Percentiles rank a stretch among this genome's conserved stretches.
These are phyloP conservation scores for Lethrus apterus DNA, from an alignment of 1,140 invertebrate species.

Conservation along the genomic window DNA sequence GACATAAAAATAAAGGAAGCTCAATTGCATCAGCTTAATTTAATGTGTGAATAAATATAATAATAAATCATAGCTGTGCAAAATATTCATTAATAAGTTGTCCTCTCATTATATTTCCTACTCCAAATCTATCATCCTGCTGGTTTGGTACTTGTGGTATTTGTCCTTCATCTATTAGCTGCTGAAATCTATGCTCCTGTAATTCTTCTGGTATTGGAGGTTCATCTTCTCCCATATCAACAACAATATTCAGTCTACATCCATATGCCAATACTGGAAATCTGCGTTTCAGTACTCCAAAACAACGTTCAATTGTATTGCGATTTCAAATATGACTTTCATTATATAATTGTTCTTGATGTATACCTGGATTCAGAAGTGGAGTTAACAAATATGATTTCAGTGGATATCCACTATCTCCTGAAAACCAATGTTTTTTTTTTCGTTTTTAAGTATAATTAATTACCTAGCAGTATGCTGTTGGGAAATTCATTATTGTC, in stretches of 20 bases:
- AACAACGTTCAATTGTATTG: conserved; percentile 5
- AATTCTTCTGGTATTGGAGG: too few relatives aligned
- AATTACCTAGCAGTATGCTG: conserved; percentile 2
- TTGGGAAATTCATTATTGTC: conserved; percentile 14
- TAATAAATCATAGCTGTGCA: too few relatives aligned
- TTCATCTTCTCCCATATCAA: conserved; percentile 33
- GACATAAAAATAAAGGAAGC: too few relatives aligned
- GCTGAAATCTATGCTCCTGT: too few relatives aligned
- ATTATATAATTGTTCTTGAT: neutral
- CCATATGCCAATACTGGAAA: conserved; percentile 28
- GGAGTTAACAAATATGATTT: neutral
- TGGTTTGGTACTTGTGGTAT: too few relatives aligned
- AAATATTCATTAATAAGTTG: too few relatives aligned
- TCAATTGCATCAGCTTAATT: too few relatives aligned
- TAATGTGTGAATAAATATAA: too few relatives aligned
- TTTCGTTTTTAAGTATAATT: too few relatives aligned
- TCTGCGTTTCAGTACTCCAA: neutral
- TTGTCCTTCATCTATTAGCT: too few relatives aligned
- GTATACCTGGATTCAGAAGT: neutral
- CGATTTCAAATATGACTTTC: neutral
- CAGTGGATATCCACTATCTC: neutral
- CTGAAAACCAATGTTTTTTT: neutral
- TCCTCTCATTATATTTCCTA: too few relatives aligned
- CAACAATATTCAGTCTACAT: conserved; percentile 33
- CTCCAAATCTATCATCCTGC: too few relatives aligned